Conservation (phyloP, 2,113 vertebrate species). For the Scomber colias region DNA sequence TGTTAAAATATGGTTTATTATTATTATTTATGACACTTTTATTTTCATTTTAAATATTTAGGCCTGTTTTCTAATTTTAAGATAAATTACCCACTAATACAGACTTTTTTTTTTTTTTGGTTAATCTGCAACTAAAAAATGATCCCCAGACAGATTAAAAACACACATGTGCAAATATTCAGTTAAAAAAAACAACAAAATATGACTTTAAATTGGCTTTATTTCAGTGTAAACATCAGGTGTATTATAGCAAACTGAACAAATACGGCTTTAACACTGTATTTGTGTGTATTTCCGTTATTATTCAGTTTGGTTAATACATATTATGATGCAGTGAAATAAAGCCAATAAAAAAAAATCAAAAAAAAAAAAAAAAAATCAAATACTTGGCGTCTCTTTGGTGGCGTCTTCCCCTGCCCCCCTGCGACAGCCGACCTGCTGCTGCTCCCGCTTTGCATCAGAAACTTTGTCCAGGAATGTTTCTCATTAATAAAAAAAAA, state of each 20-base stretch:
- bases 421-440: neutral
- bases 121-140: neutral
- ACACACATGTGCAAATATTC: slow-evolving; percentile 58
- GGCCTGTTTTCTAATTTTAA: neutral
- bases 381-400: slow-evolving; percentile 67
- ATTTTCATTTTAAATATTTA: neutral
- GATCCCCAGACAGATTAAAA: slow-evolving; percentile 28
- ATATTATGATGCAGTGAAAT: neutral
- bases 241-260: neutral
- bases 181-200: slow-evolving; percentile 37
- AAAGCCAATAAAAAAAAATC: slow-evolving; percentile 46
- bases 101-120: neutral
- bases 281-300: fast-evolving
- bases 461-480: slow-evolving; percentile 23
- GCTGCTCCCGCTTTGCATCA: neutral
- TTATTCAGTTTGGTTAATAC: neutral
- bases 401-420: slow-evolving; percentile 14
- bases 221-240: slow-evolving; percentile 8
- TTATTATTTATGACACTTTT: neutral
- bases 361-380: slow-evolving; percentile 30
- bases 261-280: neutral
- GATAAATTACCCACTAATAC: neutral
- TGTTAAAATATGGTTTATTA: too few relatives aligned
- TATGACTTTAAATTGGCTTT: slow-evolving; percentile 9
- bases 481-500: slow-evolving; percentile 14